A percentile compares a stretch with the other conserved stretches of the same genome.
phyloP scores from a whole-genome alignment of 1,140 invertebrate genomes.

The Cyclargus thomasi region DNA sequence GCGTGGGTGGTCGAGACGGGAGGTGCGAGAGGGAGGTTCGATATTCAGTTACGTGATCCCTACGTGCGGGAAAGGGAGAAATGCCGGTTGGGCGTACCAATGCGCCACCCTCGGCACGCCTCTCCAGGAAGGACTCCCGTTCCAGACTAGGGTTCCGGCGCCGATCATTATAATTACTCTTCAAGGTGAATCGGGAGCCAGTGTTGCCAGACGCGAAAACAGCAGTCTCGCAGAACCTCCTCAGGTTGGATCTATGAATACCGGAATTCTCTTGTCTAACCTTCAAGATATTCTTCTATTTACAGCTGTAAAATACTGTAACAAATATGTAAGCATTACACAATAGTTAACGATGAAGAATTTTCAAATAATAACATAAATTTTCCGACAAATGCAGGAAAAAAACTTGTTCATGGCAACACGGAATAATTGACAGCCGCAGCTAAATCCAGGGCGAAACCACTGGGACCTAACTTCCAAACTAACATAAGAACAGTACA shows the following conservation, averaged over 20 bases:
- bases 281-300: background rate
- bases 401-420: background rate
- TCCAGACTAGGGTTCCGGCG: constrained; percentile 70
- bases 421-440: constrained; percentile 9
- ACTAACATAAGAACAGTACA: constrained; percentile 29
- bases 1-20: constrained; percentile 57
- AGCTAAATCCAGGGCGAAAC: constrained; percentile 19
- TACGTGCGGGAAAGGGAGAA: constrained; percentile 36
- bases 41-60: constrained; percentile 18
- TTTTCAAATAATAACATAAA: constrained; percentile 29
- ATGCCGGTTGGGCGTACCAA: constrained; percentile 59
- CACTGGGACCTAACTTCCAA: constrained; percentile 19
- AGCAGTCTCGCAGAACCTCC: constrained; percentile 44
- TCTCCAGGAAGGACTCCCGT: constrained; percentile 67
- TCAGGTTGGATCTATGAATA: constrained; percentile 35
- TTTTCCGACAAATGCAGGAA: constrained; percentile 37
- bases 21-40: constrained; percentile 35
- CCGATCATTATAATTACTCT: constrained; percentile 75
- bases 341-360: background rate
- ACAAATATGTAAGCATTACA: background rate
- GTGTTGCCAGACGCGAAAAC: constrained; percentile 57
- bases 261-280: background rate
- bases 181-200: constrained; percentile 70
- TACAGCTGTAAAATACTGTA: background rate
- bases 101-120: constrained; percentile 67